A percentile compares a stretch with the other conserved stretches of the same genome.
Evolutionary conservation across 2,888 invertebrate species (phyloP).

Genomic region (Steinernema scapterisci): DNA sequence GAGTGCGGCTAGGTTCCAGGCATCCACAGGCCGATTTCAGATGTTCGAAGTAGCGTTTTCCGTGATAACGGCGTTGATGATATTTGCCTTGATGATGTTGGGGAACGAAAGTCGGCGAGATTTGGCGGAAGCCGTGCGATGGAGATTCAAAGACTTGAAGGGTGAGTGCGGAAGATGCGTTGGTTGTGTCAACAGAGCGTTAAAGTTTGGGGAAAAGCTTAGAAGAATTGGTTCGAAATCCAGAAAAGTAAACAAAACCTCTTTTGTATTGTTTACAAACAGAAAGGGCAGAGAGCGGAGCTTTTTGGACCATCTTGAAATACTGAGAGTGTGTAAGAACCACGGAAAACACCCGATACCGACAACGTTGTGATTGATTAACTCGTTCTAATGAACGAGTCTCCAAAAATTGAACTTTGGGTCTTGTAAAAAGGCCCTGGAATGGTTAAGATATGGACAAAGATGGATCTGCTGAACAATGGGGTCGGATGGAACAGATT

Average conservation of each 20-base stretch:
- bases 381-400: slow-evolving; percentile 6
- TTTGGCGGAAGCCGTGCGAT: not conserved
- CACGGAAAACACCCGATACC: too few relatives aligned
- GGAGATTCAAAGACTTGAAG: not conserved
- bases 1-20: too few relatives aligned
- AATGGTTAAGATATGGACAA: not conserved
- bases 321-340: too few relatives aligned
- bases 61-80: not conserved
- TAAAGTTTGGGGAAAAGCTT: too few relatives aligned
- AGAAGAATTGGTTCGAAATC: too few relatives aligned
- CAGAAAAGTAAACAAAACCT: too few relatives aligned
- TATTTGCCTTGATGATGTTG: slow-evolving; percentile 6
- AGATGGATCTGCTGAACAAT: not conserved
- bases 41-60: not conserved
- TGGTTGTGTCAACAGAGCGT: too few relatives aligned
- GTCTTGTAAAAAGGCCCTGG: slow-evolving; percentile 3
- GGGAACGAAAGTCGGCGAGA: not conserved
- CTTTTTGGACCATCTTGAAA: too few relatives aligned
- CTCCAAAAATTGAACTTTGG: slow-evolving; percentile 4
- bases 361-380: not conserved
- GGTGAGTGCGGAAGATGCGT: not conserved
- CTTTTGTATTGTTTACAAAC: not conserved
- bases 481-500: not conserved
- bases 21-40: not conserved
- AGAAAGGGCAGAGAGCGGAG: not conserved